Conservation (phyloP, 2,113 vertebrate species). For the Ahaetulla prasina region DNA sequence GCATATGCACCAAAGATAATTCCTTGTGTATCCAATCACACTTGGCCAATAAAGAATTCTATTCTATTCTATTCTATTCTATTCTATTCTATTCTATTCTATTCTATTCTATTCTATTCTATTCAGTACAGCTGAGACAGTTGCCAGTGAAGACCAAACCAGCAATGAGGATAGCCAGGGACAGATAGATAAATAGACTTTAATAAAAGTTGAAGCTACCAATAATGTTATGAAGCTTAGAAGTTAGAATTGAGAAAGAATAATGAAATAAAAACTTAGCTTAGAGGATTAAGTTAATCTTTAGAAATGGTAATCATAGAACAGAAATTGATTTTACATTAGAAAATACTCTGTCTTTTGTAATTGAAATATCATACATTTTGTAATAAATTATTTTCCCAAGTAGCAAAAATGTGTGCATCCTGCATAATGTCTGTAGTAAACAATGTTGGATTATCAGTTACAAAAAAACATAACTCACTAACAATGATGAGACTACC, state of each 20-base stretch:
- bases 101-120: too few relatives aligned
- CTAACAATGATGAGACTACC: constrained; percentile 28
- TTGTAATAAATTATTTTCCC: neutral
- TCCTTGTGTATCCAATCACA: too few relatives aligned
- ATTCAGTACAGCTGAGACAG: neutral
- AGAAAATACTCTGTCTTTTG: neutral
- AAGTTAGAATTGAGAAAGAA: neutral
- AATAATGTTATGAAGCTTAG: neutral
- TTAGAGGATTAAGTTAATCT: neutral
- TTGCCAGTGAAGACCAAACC: neutral
- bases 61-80: too few relatives aligned
- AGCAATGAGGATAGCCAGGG: neutral
- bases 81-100: too few relatives aligned
- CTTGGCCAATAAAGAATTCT: too few relatives aligned
- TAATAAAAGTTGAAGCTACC: neutral
- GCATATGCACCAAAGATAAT: too few relatives aligned
- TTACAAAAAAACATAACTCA: constrained; percentile 54
- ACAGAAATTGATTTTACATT: neutral
- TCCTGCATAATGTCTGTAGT: neutral
- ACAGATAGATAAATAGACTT: neutral
- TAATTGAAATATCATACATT: neutral
- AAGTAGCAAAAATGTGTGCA: neutral
- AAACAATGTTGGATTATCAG: constrained; percentile 35
- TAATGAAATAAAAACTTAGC: neutral
- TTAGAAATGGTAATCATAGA: neutral